Evolutionary conservation across 2,888 invertebrate species (phyloP).

Genomic region (Monopis laevigella): DNA sequence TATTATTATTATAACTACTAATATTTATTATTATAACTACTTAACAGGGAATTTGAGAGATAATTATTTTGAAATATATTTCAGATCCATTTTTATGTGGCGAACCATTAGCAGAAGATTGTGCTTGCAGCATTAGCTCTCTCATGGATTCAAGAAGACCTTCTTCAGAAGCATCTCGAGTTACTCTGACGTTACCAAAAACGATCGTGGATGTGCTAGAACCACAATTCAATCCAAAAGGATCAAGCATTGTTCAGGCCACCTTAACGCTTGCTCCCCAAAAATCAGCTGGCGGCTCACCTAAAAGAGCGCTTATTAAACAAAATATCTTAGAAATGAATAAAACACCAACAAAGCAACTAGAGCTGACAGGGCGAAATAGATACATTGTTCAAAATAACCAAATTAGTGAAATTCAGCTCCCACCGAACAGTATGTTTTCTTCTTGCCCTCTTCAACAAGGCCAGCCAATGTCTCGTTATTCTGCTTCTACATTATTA

Average conservation of each 20-base stretch:
- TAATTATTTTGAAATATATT: no score
- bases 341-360: slow-evolving; percentile 51
- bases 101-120: slow-evolving; percentile 67
- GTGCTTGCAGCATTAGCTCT: slow-evolving; percentile 73
- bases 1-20: slow-evolving; percentile 12
- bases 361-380: slow-evolving; percentile 57
- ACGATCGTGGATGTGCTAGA: slow-evolving; percentile 64
- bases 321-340: slow-evolving; percentile 49
- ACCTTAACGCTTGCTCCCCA: slow-evolving; percentile 72
- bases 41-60: no score
- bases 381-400: slow-evolving; percentile 63
- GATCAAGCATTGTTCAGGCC: slow-evolving; percentile 67
- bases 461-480: slow-evolving; percentile 62
- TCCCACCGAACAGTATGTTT: slow-evolving; percentile 51
- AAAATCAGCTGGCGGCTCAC: slow-evolving; percentile 52
- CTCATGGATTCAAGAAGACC: slow-evolving; percentile 71
- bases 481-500: slow-evolving; percentile 68
- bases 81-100: slow-evolving; percentile 68
- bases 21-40: no score
- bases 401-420: slow-evolving; percentile 61
- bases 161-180: slow-evolving; percentile 66
- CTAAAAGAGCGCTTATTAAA: slow-evolving; percentile 54
- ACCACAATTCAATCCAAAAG: slow-evolving; percentile 60
- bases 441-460: slow-evolving; percentile 52
- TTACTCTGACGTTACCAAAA: slow-evolving; percentile 61